Base-by-base conservation (phyloP, 1,140 invertebrate species). In the Caenorhabditis briggsae region DNA sequence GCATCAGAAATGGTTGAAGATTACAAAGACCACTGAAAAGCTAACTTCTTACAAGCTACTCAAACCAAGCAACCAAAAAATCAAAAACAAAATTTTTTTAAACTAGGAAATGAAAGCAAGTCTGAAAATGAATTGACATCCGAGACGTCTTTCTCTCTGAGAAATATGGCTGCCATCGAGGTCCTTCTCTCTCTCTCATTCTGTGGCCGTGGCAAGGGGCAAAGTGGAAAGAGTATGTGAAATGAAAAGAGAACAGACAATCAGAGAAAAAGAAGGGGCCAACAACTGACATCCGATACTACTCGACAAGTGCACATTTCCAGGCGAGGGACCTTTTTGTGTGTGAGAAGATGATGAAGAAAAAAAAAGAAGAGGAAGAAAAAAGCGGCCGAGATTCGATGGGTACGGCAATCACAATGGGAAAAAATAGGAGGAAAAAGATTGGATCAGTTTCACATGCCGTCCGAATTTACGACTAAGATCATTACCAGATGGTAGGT, bases 261-360 rank as follows among this genome's bases (percentile, higher is more conserved):
- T 78, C 70, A 78, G 70, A 78, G 43, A 61, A 53, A 78, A 78
- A 33, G 33, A 33, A 70, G 46, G 70, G 70, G 70, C 70, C 70
- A 78, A 78, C 70, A 78, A 78, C 70, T 78, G 70, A 78, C 70
- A 78, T 78, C 70, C 70, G 70, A 78, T 78, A 78, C 70, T 78
- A 50, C 70, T 78, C 70, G 70, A 78, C 70, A 78, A 78, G 70
- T 78, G 70, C 70, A 78, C 70, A 78, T 78, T 78, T 78, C 70
- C 70, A 78, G 70, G 70, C 18, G 59, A 61, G 59, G 59, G 70
- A 53, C 43, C 70, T 41, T 46, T 70, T 41, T 70, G 65, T 78
- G 70, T 78, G 70, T 33, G 33, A 78, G 70, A 78, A 78, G n/a
- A 78, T 53, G 50, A 53, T 14, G 16, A 53, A 53, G 50, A 53